A percentile compares a stretch with the other conserved stretches of the same genome.
Evolutionary conservation across 2,797 vertebrate genomes (phyloP).

Genomic region (Pseudochaenichthys georgianus): DNA sequence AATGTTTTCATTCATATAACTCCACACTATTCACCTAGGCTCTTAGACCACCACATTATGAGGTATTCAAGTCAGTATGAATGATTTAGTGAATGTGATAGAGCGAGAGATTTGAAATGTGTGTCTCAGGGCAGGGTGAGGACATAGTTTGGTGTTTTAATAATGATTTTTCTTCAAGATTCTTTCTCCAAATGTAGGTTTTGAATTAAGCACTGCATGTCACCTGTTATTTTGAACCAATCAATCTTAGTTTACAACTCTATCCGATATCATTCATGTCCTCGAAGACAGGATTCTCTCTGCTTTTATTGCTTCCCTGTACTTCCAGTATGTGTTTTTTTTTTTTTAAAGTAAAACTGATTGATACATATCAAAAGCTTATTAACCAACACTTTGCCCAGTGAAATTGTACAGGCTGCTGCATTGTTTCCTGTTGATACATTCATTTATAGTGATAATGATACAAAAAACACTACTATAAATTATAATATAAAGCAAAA

Average conservation of each 20-base stretch:
- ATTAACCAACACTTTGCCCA: background rate
- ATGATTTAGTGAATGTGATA: conserved; percentile 71
- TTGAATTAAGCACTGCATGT: conserved; percentile 7
- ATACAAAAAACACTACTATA: background rate
- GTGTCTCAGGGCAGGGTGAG: conserved; percentile 38
- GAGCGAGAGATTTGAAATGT: conserved; percentile 61
- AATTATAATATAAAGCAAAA: background rate
- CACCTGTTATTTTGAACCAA: conserved; percentile 22
- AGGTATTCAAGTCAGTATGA: conserved; percentile 79
- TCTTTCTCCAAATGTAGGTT: conserved; percentile 12
- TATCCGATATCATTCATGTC: background rate
- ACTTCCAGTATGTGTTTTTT: background rate
- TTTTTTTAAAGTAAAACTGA: background rate
- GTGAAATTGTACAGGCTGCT: background rate
- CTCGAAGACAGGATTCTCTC: background rate
- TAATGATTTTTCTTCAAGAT: conserved; percentile 28
- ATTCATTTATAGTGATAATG: background rate
- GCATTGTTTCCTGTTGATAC: background rate
- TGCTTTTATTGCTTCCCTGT: background rate
- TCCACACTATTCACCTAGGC: conserved; percentile 49
- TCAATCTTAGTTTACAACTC: conserved; percentile 4
- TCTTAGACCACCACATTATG: conserved; percentile 60
- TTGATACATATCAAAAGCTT: too few relatives aligned
- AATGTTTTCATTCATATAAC: conserved; percentile 60
- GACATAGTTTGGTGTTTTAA: conserved; percentile 39